A percentile compares a stretch with the other conserved stretches of the same genome.
Evolutionary conservation across 2,797 vertebrate genomes (phyloP).

Genomic region (Sciurus vulgaris): DNA sequence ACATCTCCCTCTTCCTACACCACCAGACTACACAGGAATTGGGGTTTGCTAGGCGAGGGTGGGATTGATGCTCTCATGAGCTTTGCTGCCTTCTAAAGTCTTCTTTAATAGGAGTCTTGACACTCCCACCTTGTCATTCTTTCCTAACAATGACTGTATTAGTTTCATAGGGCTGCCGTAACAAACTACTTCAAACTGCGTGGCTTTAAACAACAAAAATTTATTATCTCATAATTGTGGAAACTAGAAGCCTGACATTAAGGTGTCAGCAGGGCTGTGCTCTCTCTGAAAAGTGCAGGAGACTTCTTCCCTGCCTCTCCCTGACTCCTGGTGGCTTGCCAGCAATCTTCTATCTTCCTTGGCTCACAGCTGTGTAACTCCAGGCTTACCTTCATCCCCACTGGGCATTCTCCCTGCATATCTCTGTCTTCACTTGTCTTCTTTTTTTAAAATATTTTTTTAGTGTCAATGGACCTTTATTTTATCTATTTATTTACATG

Average conservation of each 20-base stretch:
- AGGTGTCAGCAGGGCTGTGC: neutral
- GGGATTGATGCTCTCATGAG: neutral
- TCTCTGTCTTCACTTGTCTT: conserved; percentile 56
- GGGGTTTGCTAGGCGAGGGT: neutral
- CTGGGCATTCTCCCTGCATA: conserved; percentile 29
- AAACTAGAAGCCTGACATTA: conserved; percentile 21
- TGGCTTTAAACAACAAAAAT: conserved; percentile 27
- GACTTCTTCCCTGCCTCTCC: neutral
- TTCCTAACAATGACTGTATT: neutral
- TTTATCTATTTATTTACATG: too few relatives aligned
- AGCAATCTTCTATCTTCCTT: neutral
- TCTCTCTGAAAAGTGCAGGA: neutral
- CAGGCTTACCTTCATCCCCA: conserved; percentile 28
- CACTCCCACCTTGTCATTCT: neutral
- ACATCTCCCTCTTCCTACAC: neutral
- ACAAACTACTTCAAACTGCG: neutral
- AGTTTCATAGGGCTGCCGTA: neutral
- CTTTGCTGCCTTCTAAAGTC: conserved; percentile 4
- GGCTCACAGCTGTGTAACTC: neutral
- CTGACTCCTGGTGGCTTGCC: conserved; percentile 26
- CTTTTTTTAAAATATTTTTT: neutral
- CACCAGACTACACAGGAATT: neutral
- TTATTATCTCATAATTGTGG: neutral
- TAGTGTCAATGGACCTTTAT: too few relatives aligned
- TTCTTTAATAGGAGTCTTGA: neutral